These are phyloP conservation scores for Pentalonia nigronervosa DNA, from an alignment of 1,140 invertebrate species.

Conservation along the genomic window DNA sequence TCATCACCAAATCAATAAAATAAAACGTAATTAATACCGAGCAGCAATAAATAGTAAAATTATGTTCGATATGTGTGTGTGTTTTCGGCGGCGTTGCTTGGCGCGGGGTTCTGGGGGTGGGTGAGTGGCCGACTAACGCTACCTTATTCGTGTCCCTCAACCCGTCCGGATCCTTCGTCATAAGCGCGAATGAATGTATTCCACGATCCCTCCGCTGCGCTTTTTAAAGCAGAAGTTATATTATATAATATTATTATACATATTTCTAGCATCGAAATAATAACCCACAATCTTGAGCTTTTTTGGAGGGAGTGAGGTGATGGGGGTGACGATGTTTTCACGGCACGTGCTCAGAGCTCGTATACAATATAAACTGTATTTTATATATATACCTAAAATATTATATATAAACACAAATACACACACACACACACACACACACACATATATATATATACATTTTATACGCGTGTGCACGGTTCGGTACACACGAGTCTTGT, in stretches of 20 bases:
- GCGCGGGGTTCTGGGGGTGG: no score
- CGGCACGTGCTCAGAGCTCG: constrained; percentile 10
- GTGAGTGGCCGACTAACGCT: neutral
- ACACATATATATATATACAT: neutral
- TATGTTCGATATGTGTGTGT: neutral
- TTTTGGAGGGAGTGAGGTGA: neutral
- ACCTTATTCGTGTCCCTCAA: neutral
- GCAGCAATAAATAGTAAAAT: neutral
- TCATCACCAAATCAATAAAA: constrained; percentile 7
- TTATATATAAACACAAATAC: no score
- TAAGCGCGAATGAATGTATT: neutral
- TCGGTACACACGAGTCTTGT: constrained; percentile 5
- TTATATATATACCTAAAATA: neutral
- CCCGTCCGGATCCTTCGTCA: neutral
- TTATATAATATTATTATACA: neutral
- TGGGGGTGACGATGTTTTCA: neutral
- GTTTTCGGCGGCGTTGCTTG: no score
- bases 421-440: no score
- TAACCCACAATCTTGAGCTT: neutral
- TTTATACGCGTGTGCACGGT: neutral
- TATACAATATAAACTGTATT: neutral
- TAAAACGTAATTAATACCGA: neutral
- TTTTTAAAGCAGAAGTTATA: neutral
- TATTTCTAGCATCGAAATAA: constrained; percentile 2
- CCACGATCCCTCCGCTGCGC: neutral